Evolutionary conservation across 1,140 invertebrate genomes (phyloP).

Genomic region (Drosophila oshimai): DNA sequence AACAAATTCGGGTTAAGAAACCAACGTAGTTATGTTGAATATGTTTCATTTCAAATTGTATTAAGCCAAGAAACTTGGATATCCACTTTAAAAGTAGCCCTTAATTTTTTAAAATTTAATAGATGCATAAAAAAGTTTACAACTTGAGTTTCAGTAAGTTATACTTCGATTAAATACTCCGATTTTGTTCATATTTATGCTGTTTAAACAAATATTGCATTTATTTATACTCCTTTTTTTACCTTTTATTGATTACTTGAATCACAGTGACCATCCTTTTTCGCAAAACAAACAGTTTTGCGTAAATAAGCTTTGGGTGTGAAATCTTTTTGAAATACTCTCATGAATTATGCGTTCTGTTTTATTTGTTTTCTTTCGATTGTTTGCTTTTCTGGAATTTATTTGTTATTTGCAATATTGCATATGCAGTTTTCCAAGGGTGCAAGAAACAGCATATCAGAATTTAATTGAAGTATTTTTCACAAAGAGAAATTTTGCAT

Average conservation of each 20-base stretch:
- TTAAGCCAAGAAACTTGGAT: too few relatives aligned
- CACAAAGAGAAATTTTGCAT: background rate
- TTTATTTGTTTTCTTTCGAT: conserved; percentile 3
- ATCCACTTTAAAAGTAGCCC: too few relatives aligned
- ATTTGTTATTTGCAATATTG: conserved; percentile 1
- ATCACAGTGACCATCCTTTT: too few relatives aligned
- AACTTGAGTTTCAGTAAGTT: too few relatives aligned
- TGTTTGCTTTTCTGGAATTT: background rate
- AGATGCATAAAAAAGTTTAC: too few relatives aligned
- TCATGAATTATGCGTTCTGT: background rate
- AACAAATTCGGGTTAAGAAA: too few relatives aligned
- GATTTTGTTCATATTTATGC: background rate
- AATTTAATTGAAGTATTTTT: background rate
- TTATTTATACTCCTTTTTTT: background rate
- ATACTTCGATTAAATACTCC: too few relatives aligned
- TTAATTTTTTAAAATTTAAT: too few relatives aligned
- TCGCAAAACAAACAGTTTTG: background rate
- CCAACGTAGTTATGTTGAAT: too few relatives aligned
- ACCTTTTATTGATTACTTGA: background rate
- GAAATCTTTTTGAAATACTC: background rate
- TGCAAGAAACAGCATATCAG: background rate
- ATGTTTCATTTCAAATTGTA: too few relatives aligned
- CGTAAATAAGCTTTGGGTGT: background rate
- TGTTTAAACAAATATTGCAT: background rate
- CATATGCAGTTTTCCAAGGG: too few relatives aligned